Conservation (phyloP, 2,888 invertebrate genomes). For the Chloromyia formosa region DNA sequence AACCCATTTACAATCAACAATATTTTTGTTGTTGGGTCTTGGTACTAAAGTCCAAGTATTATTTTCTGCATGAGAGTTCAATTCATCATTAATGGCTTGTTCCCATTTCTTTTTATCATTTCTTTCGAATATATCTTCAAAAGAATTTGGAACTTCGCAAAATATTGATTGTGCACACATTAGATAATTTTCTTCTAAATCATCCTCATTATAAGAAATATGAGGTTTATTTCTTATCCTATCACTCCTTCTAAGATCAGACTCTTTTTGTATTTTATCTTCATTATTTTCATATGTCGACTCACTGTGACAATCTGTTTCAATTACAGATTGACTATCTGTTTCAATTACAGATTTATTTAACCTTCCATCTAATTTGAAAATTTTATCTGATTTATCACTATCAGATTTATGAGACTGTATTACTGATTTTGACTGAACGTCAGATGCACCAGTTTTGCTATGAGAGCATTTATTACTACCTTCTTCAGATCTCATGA, state of each 20-base stretch:
- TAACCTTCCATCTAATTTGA: too few relatives aligned
- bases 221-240: too few relatives aligned
- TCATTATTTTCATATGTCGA: not conserved
- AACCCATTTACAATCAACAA: not conserved
- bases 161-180: not conserved
- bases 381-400: too few relatives aligned
- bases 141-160: not conserved
- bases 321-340: not conserved
- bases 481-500: not conserved
- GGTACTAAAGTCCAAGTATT: not conserved
- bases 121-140: not conserved
- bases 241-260: not conserved
- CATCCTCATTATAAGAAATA: too few relatives aligned
- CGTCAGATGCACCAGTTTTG: not conserved
- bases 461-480: not conserved
- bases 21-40: not conserved
- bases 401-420: too few relatives aligned
- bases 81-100: not conserved
- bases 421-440: too few relatives aligned
- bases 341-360: too few relatives aligned
- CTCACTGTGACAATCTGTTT: not conserved
- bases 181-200: too few relatives aligned
- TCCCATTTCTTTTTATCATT: not conserved
- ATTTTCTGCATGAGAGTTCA: not conserved
- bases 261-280: not conserved